Evolutionary conservation across 2,797 vertebrate genomes (phyloP).

Genomic region (Thunnus albacares): DNA sequence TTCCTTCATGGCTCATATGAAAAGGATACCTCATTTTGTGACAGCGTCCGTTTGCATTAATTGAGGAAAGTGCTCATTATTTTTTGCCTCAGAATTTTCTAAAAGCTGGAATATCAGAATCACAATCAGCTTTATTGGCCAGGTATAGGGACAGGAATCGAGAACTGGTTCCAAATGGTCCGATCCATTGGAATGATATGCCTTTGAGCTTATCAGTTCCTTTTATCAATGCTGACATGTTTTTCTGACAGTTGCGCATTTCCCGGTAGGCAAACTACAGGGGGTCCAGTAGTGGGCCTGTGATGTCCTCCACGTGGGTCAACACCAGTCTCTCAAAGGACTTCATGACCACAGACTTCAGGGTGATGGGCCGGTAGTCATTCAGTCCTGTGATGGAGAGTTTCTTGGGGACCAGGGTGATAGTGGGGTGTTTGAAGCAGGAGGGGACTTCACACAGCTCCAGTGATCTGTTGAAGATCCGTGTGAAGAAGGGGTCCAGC

Average conservation of each 20-base stretch:
- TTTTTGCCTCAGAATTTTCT: conserved; percentile 15
- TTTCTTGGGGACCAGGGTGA: not conserved
- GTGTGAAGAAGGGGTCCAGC: not conserved
- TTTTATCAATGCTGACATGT: no score
- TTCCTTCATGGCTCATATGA: conserved; percentile 30
- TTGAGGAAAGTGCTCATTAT: conserved; percentile 27
- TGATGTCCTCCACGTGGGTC: no score
- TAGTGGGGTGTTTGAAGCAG: not conserved
- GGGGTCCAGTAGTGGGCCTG: not conserved
- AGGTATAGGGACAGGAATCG: not conserved
- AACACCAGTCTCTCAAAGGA: no score
- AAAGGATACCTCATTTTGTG: conserved; percentile 25
- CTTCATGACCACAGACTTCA: no score
- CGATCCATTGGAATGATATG: no score
- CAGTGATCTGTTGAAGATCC: not conserved
- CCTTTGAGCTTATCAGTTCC: no score
- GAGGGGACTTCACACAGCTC: not conserved
- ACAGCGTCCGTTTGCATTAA: conserved; percentile 26
- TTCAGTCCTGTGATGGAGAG: no score
- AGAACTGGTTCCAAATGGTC: no score
- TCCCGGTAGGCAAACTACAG: not conserved
- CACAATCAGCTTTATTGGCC: no score
- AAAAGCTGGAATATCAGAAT: not conserved
- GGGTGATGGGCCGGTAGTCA: no score
- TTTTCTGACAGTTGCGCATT: no score